These are phyloP conservation scores for Lutraria rhynchaena DNA, from an alignment of 1,140 invertebrate species.

Conservation along the genomic window DNA sequence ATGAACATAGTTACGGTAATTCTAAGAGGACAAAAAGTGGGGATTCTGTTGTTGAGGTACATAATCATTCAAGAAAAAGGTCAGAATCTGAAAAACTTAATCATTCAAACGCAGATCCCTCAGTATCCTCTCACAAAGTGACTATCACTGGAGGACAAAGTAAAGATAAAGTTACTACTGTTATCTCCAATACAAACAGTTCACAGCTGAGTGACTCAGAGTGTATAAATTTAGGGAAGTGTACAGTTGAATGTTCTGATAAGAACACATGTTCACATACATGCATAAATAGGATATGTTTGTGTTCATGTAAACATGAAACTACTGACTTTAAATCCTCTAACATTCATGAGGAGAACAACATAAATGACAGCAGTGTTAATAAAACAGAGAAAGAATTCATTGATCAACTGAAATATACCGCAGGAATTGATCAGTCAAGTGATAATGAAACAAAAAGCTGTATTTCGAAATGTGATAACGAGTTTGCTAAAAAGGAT, in stretches of 20 bases:
- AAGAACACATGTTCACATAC: conserved; percentile 1
- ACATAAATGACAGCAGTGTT: neutral
- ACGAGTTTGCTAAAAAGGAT: no score
- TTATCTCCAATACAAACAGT: conserved; percentile 8
- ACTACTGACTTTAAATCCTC: conserved; percentile 13
- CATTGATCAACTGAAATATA: neutral
- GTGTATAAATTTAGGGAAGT: neutral
- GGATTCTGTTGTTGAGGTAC: neutral
- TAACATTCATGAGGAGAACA: neutral
- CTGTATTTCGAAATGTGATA: no score
- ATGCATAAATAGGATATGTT: conserved; percentile 20
- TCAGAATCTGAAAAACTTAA: neutral
- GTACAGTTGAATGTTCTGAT: conserved; percentile 10
- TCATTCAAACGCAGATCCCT: neutral
- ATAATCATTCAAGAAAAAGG: neutral
- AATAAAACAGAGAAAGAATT: neutral
- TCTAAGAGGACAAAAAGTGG: neutral
- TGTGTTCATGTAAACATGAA: conserved; percentile 5
- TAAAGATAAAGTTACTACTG: conserved; percentile 20
- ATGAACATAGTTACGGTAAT: conserved; percentile 10
- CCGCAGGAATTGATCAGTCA: neutral
- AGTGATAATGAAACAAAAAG: neutral
- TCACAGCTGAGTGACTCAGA: conserved; percentile 28
- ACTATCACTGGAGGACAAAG: conserved; percentile 24
- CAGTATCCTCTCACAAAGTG: neutral